phyloP scores from a whole-genome alignment of 2,113 vertebrate genomes.

The Tenrec ecaudatus region DNA sequence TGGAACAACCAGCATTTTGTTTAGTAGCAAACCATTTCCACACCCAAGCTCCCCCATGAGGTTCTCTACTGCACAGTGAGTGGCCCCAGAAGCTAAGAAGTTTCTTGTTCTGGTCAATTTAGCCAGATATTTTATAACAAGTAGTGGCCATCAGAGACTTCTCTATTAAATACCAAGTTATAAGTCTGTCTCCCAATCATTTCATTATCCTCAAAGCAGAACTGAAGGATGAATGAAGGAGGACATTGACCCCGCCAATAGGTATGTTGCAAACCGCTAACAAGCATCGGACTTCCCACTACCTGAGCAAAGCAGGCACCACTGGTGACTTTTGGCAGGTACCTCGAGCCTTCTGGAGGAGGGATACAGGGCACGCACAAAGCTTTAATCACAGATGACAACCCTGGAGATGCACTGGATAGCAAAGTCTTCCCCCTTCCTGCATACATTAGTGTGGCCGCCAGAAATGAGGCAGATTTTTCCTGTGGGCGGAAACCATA shows the following conservation, averaged over 20 bases:
- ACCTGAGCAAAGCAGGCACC: constrained; percentile 42
- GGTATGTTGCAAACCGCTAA: constrained; percentile 9
- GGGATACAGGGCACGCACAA: constrained; percentile 33
- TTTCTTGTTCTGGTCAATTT: neutral
- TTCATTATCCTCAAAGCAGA: constrained; percentile 32
- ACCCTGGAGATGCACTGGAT: constrained; percentile 53
- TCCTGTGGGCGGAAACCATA: constrained; percentile 78
- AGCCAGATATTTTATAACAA: constrained; percentile 17
- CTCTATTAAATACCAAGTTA: neutral
- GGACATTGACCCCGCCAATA: neutral
- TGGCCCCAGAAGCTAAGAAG: neutral
- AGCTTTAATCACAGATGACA: constrained; percentile 58
- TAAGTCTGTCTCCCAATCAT: constrained; percentile 7
- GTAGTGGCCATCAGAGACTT: neutral
- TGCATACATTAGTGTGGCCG: constrained; percentile 58
- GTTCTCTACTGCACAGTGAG: neutral
- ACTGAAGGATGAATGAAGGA: constrained; percentile 3
- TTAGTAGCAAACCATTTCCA: neutral
- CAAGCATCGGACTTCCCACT: neutral
- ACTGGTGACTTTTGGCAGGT: constrained; percentile 23
- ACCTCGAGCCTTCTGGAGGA: constrained; percentile 42
- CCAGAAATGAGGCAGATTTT: constrained; percentile 74
- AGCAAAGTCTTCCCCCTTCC: constrained; percentile 64
- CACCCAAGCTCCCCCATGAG: neutral
- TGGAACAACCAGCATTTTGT: neutral